These are phyloP conservation scores for Eulithis testata DNA, from an alignment of 2,888 invertebrate genomes.

Conservation along the genomic window DNA sequence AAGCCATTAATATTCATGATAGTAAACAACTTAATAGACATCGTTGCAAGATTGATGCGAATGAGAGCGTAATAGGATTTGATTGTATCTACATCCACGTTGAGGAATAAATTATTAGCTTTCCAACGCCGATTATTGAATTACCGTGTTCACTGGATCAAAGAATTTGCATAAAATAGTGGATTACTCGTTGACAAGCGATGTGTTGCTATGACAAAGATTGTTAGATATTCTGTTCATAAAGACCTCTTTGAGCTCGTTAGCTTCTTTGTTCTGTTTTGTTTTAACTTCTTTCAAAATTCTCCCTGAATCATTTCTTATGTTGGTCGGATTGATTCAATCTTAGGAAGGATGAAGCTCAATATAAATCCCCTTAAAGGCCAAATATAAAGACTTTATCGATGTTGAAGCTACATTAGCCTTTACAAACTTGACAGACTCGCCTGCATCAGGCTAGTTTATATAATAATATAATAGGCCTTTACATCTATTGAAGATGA, in stretches of 20 bases:
- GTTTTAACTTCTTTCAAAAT: neutral
- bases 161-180: slow-evolving; percentile 20
- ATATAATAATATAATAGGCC: no score
- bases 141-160: slow-evolving; percentile 16
- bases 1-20: slow-evolving; percentile 27
- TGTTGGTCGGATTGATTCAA: neutral
- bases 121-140: slow-evolving; percentile 21
- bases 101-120: slow-evolving; percentile 23
- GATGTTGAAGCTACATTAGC: slow-evolving; percentile 2
- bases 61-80: slow-evolving; percentile 28
- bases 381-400: slow-evolving; percentile 8
- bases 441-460: neutral
- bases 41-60: slow-evolving; percentile 23
- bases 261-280: slow-evolving; percentile 37
- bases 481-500: no score
- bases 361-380: neutral
- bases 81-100: slow-evolving; percentile 21
- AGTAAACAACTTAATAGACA: slow-evolving; percentile 29
- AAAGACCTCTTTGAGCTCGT: neutral
- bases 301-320: slow-evolving; percentile 2
- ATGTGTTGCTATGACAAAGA: neutral
- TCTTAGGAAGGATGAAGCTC: neutral
- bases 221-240: neutral
- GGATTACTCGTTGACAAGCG: slow-evolving; percentile 7
- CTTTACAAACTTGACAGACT: neutral